Evolutionary conservation across 2,113 vertebrate species (phyloP).

Genomic region (Rhizomys pruinosus): DNA sequence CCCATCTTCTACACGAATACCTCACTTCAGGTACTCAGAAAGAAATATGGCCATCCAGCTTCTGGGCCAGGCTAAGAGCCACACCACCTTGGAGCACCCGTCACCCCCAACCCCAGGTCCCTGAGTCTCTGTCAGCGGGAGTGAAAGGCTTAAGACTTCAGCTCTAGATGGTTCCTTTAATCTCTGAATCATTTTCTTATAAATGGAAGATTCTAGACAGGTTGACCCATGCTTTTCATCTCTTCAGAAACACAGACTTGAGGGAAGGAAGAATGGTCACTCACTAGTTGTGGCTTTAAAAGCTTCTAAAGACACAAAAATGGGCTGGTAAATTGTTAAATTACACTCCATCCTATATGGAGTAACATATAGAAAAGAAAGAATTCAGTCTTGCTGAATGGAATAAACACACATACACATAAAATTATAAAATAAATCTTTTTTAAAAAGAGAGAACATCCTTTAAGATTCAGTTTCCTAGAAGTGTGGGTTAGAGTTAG

Average conservation of each 20-base stretch:
- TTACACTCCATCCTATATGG: too few species aligned
- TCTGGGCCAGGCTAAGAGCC: background rate
- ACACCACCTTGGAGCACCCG: background rate
- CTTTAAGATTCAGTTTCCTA: too few species aligned
- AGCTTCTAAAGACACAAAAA: background rate
- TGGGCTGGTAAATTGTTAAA: too few species aligned
- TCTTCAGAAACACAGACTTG: too few species aligned
- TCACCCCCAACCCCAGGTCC: too few species aligned
- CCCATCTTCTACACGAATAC: background rate
- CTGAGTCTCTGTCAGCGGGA: background rate
- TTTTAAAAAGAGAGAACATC: too few species aligned
- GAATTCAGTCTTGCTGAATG: background rate
- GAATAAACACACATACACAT: too few species aligned
- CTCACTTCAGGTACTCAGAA: background rate
- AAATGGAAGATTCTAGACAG: slow-evolving; percentile 17
- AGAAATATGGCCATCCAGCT: background rate
- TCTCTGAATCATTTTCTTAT: background rate
- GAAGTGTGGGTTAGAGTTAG: too few species aligned
- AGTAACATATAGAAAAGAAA: background rate
- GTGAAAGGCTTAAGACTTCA: background rate
- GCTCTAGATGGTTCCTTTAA: background rate
- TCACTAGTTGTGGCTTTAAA: background rate
- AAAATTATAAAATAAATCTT: too few species aligned
- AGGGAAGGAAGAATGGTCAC: rapidly evolving
- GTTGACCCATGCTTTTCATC: background rate